These are phyloP conservation scores for Hemibagrus wyckioides DNA, from an alignment of 2,113 vertebrate genomes.

Conservation along the genomic window DNA sequence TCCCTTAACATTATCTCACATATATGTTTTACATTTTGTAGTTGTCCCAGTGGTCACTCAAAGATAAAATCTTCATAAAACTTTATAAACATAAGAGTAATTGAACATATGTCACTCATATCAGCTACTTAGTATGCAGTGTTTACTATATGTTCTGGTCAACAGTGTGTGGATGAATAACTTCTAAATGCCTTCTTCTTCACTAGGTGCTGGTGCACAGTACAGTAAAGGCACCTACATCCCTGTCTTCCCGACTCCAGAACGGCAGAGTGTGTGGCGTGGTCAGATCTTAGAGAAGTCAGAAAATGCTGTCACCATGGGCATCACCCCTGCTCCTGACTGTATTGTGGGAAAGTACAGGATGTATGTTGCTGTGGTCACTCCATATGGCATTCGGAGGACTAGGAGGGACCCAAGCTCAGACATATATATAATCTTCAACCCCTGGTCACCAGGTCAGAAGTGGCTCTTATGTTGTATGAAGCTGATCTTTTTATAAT, in stretches of 20 bases:
- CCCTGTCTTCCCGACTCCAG: slow-evolving; percentile 71
- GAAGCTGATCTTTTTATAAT: not conserved
- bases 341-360: slow-evolving; percentile 91
- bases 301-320: slow-evolving; percentile 74
- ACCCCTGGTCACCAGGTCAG: slow-evolving; percentile 88
- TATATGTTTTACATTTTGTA: not conserved
- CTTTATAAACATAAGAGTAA: not conserved
- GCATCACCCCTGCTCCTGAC: slow-evolving; percentile 76
- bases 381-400: slow-evolving; percentile 84
- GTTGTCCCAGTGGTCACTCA: not conserved
- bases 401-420: slow-evolving; percentile 72
- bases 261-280: slow-evolving; percentile 78
- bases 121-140: not conserved
- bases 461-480: not conserved
- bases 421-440: slow-evolving; percentile 89
- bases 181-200: slow-evolving; percentile 2
- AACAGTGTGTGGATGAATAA: not conserved
- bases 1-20: not conserved
- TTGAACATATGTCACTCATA: not conserved
- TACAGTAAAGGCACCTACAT: slow-evolving; percentile 91
- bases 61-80: not conserved
- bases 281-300: slow-evolving; percentile 73
- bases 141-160: not conserved
- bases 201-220: slow-evolving; percentile 84
- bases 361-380: slow-evolving; percentile 83